Base-by-base conservation (phyloP, 1,140 invertebrate species). In the Penaeus vannamei region DNA sequence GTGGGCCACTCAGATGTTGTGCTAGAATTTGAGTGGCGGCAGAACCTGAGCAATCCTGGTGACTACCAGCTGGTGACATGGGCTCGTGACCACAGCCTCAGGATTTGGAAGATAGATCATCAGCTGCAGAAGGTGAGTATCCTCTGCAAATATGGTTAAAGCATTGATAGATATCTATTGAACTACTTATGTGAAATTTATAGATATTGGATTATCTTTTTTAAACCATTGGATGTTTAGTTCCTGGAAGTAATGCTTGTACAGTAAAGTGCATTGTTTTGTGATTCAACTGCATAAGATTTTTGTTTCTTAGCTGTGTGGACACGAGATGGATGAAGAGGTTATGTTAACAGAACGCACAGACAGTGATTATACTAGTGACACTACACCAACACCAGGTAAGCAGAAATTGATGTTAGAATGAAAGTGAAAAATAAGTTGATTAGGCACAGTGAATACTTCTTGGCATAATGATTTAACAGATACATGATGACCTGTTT, bases 41-140 rank as follows among this genome's bases (percentile, higher is more conserved):
- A 93, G 89, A 91, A 64, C 61, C 29, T 36, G 53, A 60, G 29
- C 23, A 86, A 79, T 26, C 79, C 84, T 8, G 77, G 85, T n/a
- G 96, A 97, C 91, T 96, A 96, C 93, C 97, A 99, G 93, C 93
- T 99, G n/a, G 95, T 99, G 0, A 99, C 98, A 1, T 99, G 98
- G 98, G 98, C 97, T 0, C 96, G 97, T 92, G 98, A 99, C 94
- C 97, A 98, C 91, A 97, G 95, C 81, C 94, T 99, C 32, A 94
- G 98, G 84, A 95, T 99, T 26, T 99, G 98, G 96, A 96, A 96
- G 92, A 96, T 99, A 91, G 97, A 98, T 93, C 95, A 96, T 46
- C 95, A 96, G 90, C 93, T 98, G 84, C 95, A 97, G 91, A 97
- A 97, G 92, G 94, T 95, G 80, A 90, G 77, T 84, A n/a, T 23